phyloP scores from a whole-genome alignment of 1,140 invertebrate genomes.

The Geopemphigus sp. region DNA sequence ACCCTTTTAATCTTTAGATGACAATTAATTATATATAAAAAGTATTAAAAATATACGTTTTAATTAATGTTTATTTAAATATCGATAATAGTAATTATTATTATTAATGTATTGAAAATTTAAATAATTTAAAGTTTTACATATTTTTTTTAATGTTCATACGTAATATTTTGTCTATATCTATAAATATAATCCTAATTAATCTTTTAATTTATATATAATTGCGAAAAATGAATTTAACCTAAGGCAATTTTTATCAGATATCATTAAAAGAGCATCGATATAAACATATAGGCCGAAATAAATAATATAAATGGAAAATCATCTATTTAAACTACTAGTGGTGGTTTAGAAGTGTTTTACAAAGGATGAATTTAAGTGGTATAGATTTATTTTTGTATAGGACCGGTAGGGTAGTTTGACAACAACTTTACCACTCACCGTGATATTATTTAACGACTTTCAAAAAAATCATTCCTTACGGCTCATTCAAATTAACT shows the following conservation, averaged over 20 bases:
- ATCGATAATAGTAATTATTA: neutral
- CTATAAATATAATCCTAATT: too few species aligned
- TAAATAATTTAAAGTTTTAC: neutral
- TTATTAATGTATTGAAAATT: neutral
- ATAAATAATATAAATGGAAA: conserved; percentile 1
- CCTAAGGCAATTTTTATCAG: neutral
- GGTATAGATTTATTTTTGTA: conserved; percentile 8
- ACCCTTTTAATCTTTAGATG: conserved; percentile 4
- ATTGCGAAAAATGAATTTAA: neutral
- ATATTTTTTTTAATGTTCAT: neutral
- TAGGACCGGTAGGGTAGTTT: conserved; percentile 15
- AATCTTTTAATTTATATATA: too few species aligned
- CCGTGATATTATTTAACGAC: neutral
- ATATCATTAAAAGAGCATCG: neutral
- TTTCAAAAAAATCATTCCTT: conserved; percentile 5
- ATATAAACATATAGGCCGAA: neutral
- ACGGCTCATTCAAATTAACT: neutral
- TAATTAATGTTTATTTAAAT: too few species aligned
- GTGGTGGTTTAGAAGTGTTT: neutral
- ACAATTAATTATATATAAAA: neutral
- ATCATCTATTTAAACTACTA: conserved; percentile 10
- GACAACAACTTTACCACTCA: conserved; percentile 27
- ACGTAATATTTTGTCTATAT: too few species aligned
- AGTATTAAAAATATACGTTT: neutral
- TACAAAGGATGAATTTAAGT: conserved; percentile 17